phyloP scores from a whole-genome alignment of 2,888 invertebrate genomes.

The Tenthredo mesomela region DNA sequence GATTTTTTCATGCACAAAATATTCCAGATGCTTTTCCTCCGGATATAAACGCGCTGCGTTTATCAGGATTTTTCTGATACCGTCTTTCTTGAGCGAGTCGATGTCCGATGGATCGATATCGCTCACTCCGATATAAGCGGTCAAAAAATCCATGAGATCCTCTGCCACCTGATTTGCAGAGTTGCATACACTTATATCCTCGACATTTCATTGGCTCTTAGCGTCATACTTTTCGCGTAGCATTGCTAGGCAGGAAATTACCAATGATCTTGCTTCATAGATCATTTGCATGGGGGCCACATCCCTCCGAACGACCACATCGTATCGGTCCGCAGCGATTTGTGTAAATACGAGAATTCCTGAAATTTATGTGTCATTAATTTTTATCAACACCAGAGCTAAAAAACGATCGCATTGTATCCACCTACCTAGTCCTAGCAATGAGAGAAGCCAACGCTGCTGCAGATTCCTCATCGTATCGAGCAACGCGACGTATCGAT shows the following conservation, averaged over 20 bases:
- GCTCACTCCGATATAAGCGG: no score
- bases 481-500: not conserved
- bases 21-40: slow-evolving; percentile 15
- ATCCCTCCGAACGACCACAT: not conserved
- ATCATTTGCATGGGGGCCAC: not conserved
- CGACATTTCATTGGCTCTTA: not conserved
- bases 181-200: not conserved
- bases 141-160: not conserved
- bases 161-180: not conserved
- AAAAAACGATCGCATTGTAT: not conserved
- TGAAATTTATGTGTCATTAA: not conserved
- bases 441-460: not conserved
- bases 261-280: not conserved
- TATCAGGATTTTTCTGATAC: not conserved
- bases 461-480: slow-evolving; percentile 7
- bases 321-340: not conserved
- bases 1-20: slow-evolving; percentile 33
- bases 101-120: not conserved
- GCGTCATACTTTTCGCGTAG: not conserved
- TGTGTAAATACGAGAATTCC: not conserved
- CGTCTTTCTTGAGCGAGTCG: not conserved
- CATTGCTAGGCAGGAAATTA: not conserved
- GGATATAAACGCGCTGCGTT: slow-evolving; percentile 28
- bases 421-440: not conserved
- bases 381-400: not conserved